Evolutionary conservation across 2,113 vertebrate genomes (phyloP).

Genomic region (Pedionomus torquatus): DNA sequence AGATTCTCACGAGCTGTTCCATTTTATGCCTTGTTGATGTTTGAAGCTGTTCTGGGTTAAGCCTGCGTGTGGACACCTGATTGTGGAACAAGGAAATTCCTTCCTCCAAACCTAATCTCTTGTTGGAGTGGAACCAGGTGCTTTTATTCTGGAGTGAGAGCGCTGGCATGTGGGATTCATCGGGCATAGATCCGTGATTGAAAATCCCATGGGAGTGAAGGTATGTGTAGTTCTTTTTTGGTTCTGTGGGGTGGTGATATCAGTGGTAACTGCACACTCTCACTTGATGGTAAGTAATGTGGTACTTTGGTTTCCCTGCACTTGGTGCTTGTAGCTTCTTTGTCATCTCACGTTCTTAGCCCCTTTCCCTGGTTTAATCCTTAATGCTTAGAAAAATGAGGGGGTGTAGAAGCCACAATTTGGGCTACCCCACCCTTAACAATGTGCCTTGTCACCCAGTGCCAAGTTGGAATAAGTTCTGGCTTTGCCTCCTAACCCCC

Average conservation of each 20-base stretch:
- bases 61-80: background rate
- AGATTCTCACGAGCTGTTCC: background rate
- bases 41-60: background rate
- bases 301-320: background rate
- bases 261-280: background rate
- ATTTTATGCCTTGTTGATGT: background rate
- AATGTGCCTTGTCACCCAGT: rapidly evolving
- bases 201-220: background rate
- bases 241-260: background rate
- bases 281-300: background rate
- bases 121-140: background rate
- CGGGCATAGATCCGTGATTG: background rate
- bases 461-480: background rate
- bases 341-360: background rate
- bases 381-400: background rate
- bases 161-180: background rate
- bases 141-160: background rate
- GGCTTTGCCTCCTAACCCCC: background rate
- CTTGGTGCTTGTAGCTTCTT: rapidly evolving
- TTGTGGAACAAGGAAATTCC: background rate
- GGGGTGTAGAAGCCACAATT: background rate
- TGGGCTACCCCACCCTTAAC: too few relatives aligned
- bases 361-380: background rate
- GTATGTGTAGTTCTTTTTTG: too few relatives aligned
- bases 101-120: background rate